Evolutionary conservation across 92 coral and sea anemone species (phyloP).

Genomic region (Pocillopora meandrina): DNA sequence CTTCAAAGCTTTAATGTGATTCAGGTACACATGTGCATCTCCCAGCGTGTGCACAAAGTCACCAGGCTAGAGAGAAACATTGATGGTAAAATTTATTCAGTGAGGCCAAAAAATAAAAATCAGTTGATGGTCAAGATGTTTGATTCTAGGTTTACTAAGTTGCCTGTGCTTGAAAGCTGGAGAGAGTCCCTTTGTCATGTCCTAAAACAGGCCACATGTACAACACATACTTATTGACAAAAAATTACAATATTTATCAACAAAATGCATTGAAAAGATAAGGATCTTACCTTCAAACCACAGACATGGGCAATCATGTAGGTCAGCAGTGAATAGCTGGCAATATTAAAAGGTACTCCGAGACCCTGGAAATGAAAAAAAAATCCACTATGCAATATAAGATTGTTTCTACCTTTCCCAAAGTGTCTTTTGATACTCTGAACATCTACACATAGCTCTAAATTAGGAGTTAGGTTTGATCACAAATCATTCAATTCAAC

Average conservation of each 20-base stretch:
- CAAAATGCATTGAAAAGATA: background rate
- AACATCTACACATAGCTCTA: too few relatives aligned
- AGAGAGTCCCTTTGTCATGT: background rate
- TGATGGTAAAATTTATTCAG: too few relatives aligned
- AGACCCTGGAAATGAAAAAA: slow-evolving; percentile 72
- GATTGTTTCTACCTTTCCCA: too few relatives aligned
- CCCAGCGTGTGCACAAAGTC: slow-evolving; percentile 98
- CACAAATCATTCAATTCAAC: too few relatives aligned
- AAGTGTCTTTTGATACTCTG: too few relatives aligned
- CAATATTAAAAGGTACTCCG: slow-evolving; percentile 96
- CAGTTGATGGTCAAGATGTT: background rate
- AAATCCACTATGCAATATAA: background rate
- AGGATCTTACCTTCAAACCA: slow-evolving; percentile 71
- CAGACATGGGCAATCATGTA: slow-evolving; percentile 96
- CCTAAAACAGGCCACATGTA: background rate
- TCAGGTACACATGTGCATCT: slow-evolving; percentile 94
- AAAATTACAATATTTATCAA: background rate
- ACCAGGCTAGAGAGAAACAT: slow-evolving; percentile 71
- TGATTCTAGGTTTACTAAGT: too few relatives aligned
- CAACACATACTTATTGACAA: too few relatives aligned
- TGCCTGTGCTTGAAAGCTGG: too few relatives aligned
- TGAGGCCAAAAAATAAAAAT: too few relatives aligned
- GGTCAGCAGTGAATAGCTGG: slow-evolving; percentile 93
- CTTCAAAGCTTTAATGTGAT: slow-evolving; percentile 84
- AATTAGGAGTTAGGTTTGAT: too few relatives aligned